A percentile compares a stretch with the other conserved stretches of the same genome.
These are phyloP conservation scores for Ischnus inquisitorius DNA, from an alignment of 2,888 invertebrate species.

Conservation along the genomic window DNA sequence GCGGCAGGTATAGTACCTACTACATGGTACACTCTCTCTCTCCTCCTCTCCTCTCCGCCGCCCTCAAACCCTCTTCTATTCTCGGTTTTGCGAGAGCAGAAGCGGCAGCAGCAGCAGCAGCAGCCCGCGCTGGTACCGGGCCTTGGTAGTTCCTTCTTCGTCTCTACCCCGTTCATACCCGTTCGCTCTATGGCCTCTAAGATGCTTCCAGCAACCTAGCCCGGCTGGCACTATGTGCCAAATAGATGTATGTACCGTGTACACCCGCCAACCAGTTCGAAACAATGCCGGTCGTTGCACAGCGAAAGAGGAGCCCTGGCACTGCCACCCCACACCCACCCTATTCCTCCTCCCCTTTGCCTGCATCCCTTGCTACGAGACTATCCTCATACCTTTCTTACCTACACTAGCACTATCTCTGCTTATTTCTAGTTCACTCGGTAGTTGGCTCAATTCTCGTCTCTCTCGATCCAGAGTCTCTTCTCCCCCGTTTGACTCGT, in stretches of 20 bases:
- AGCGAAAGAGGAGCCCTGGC: constrained; percentile 64
- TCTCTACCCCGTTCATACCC: constrained; percentile 50
- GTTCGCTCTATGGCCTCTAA: constrained; percentile 79
- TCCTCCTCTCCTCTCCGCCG: constrained; percentile 56
- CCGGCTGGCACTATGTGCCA: constrained; percentile 77
- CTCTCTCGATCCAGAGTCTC: constrained; percentile 53
- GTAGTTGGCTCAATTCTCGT: constrained; percentile 34
- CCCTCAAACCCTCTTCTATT: constrained; percentile 64
- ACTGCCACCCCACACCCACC: constrained; percentile 69
- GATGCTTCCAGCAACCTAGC: constrained; percentile 77
- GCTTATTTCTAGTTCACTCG: constrained; percentile 57
- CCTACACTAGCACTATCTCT: constrained; percentile 53
- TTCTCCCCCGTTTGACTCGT: constrained; percentile 31
- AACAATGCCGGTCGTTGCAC: constrained; percentile 82
- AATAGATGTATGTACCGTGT: constrained; percentile 81
- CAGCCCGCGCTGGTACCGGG: constrained; percentile 44
- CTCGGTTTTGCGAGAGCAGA: constrained; percentile 71
- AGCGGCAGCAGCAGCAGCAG: constrained; percentile 69
- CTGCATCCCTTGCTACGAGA: constrained; percentile 66
- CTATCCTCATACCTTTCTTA: constrained; percentile 69
- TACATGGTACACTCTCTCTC: constrained; percentile 63
- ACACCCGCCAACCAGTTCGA: constrained; percentile 77
- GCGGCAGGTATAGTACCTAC: constrained; percentile 65
- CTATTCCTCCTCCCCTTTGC: constrained; percentile 69
- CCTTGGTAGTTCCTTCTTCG: constrained; percentile 36